Evolutionary conservation across 2,797 vertebrate species (phyloP).

Genomic region (Balearica regulorum): DNA sequence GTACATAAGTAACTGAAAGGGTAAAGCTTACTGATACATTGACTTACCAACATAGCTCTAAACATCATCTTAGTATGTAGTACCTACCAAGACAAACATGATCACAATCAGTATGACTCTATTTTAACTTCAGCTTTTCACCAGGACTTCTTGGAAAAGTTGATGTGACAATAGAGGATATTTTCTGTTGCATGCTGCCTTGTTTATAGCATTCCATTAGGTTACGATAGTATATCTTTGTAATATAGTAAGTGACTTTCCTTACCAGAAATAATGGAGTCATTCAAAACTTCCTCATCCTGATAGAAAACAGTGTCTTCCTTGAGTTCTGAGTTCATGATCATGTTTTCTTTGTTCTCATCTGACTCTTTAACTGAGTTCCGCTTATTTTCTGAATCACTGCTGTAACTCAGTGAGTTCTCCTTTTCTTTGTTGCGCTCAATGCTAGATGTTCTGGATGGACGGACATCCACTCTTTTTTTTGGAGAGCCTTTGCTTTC

Average conservation of each 20-base stretch:
- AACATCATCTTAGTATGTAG: neutral
- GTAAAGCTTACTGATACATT: neutral
- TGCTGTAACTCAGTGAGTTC: conserved; percentile 68
- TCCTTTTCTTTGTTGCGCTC: conserved; percentile 80
- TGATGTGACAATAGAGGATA: neutral
- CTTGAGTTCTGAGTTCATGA: conserved; percentile 86
- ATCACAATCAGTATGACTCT: neutral
- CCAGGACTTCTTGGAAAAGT: neutral
- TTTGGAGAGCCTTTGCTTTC: conserved; percentile 87
- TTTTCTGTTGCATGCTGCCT: neutral
- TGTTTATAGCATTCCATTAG: neutral
- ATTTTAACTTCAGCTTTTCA: neutral
- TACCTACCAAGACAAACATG: neutral
- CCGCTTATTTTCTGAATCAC: conserved; percentile 75
- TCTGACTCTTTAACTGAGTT: conserved; percentile 82
- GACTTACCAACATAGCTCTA: neutral
- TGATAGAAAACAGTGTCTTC: conserved; percentile 87
- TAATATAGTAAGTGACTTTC: neutral
- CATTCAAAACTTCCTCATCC: conserved; percentile 89
- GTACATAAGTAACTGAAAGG: neutral
- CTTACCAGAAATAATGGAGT: conserved; percentile 93
- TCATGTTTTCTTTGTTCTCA: conserved; percentile 96
- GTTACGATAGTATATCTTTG: neutral
- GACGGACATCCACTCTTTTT: conserved; percentile 84
- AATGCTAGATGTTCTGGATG: conserved; percentile 79